Evolutionary conservation across 1,140 invertebrate species (phyloP).

Genomic region (Medauroidea extradentata): DNA sequence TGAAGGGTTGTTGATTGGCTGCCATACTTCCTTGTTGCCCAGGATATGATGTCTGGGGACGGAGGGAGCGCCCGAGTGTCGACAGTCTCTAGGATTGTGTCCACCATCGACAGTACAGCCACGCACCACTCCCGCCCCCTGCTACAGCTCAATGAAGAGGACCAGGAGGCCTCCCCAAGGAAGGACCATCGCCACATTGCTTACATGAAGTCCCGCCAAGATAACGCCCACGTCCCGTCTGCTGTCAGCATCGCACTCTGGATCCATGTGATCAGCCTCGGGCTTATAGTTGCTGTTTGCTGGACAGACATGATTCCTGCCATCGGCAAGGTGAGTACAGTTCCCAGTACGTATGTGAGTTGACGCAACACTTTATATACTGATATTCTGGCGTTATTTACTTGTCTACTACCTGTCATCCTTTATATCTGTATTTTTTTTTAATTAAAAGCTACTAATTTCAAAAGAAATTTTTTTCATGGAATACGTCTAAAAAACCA

Average conservation of each 20-base stretch:
- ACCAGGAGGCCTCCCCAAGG: background rate
- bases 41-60: too few species aligned
- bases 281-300: constrained; percentile 41
- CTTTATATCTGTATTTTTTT: too few species aligned
- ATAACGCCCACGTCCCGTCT: constrained; percentile 20
- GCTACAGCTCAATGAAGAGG: background rate
- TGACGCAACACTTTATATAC: too few species aligned
- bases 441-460: too few species aligned
- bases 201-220: background rate
- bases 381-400: too few species aligned
- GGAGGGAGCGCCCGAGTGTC: constrained; percentile 26
- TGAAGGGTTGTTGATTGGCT: too few species aligned
- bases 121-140: constrained; percentile 2
- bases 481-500: too few species aligned
- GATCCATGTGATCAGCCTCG: constrained; percentile 45
- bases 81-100: constrained; percentile 48
- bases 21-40: too few species aligned
- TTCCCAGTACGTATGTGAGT: too few species aligned
- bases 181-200: background rate
- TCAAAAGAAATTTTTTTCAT: too few species aligned
- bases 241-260: constrained; percentile 42
- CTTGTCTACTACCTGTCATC: too few species aligned
- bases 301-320: constrained; percentile 47
- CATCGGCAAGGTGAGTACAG: constrained; percentile 48
- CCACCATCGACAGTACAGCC: constrained; percentile 38